phyloP scores from a whole-genome alignment of 2,888 invertebrate species.

The Dendrolimus houi region DNA sequence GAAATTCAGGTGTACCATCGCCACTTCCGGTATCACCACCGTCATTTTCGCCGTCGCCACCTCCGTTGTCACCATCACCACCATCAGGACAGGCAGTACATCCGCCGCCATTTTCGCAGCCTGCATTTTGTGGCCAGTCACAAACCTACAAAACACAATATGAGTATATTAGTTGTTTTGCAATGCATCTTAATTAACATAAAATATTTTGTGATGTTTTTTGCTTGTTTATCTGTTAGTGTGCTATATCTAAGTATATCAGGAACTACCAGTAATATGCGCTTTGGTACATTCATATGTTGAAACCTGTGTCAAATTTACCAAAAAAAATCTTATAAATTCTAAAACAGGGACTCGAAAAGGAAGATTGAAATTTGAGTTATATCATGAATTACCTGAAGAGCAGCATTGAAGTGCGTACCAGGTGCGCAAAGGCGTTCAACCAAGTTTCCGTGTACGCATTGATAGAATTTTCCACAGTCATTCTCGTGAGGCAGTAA shows the following conservation, averaged over 20 bases:
- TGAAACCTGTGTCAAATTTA: too few species aligned
- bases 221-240: too few species aligned
- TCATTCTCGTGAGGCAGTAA: conserved; percentile 20
- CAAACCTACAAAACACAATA: conserved; percentile 13
- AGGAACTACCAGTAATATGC: too few species aligned
- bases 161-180: too few species aligned
- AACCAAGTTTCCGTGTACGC: conserved; percentile 15
- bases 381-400: neutral
- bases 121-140: conserved; percentile 20
- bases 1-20: conserved; percentile 2
- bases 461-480: conserved; percentile 27
- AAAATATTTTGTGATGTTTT: too few species aligned
- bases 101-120: conserved; percentile 6
- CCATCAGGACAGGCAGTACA: neutral
- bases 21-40: conserved; percentile 5
- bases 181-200: too few species aligned
- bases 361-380: too few species aligned
- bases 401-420: conserved; percentile 17
- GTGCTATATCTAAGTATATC: too few species aligned
- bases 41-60: conserved; percentile 5
- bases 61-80: conserved; percentile 2
- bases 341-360: too few species aligned
- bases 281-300: too few species aligned
- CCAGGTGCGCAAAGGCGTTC: conserved; percentile 18
- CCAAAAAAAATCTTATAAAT: too few species aligned